Conservation (phyloP, 2,888 invertebrate genomes). For the Nasonovia ribisnigri region DNA sequence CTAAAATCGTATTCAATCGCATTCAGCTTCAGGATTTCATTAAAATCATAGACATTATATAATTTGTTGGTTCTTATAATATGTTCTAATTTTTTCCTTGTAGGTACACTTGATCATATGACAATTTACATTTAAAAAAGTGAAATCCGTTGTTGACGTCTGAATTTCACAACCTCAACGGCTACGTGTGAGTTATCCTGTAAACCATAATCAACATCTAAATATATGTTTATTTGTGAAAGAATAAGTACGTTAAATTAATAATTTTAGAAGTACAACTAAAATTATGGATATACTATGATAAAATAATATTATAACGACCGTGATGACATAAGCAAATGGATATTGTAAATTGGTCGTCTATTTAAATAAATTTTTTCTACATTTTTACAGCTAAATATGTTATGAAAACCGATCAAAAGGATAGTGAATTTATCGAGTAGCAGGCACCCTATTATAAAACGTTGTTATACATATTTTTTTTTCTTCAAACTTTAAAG, state of each 20-base stretch:
- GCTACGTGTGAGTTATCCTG: background rate
- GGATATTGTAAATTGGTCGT: background rate
- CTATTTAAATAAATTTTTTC: background rate
- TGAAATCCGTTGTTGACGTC: background rate
- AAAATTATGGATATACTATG: background rate
- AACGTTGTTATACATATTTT: background rate
- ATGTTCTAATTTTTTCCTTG: background rate
- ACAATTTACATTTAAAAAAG: background rate
- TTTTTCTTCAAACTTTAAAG: background rate
- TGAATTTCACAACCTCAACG: background rate
- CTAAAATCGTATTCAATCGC: conserved; percentile 39
- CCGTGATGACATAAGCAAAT: background rate
- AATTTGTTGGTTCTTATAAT: background rate
- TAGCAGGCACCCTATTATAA: background rate
- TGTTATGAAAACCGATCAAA: background rate
- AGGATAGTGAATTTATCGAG: background rate
- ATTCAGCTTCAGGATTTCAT: background rate
- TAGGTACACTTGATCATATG: background rate
- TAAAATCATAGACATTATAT: background rate
- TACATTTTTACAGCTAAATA: background rate
- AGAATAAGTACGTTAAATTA: background rate
- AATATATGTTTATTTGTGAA: background rate
- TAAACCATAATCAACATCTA: background rate
- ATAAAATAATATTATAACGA: background rate
- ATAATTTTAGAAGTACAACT: background rate